Base-by-base conservation (phyloP, 1,140 invertebrate species). In the Venturia canescens region DNA sequence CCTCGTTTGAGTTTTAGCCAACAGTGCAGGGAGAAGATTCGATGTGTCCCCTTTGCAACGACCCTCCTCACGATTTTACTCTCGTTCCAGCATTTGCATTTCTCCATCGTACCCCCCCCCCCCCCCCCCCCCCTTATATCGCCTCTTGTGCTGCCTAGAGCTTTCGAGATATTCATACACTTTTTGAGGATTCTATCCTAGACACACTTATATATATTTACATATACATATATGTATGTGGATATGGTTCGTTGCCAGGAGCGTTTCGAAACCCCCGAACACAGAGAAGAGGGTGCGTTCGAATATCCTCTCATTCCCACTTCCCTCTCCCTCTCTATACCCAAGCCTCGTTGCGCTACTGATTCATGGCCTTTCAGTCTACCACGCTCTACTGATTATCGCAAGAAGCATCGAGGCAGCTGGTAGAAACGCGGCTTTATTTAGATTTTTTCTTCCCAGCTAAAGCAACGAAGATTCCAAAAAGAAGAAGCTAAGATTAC, bases 121-220 rank as follows among this genome's bases (percentile, higher is more conserved):
- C n/a, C n/a, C n/a, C n/a, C n/a, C n/a, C n/a, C n/a, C n/a, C n/a
- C n/a, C n/a, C n/a, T n/a, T n/a, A n/a, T n/a, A n/a, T n/a, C n/a
- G n/a, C n/a, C n/a, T n/a, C n/a, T n/a, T n/a, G n/a, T n/a, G n/a
- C n/a, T n/a, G 38, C 38, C 60, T 63, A 26, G 27, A 21, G 60
- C 60, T 63, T 63, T 63, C 60, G 15, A 63, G 60, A 63, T 63
- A 63, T 63, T 63, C 60, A 63, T 63, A 63, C n/a, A n/a, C 60
- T 63, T 63, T 63, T 63, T 23, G 23, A 63, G 53, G 53, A 57
- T 57, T 57, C 18, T 57, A 57, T 57, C 18, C 53, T 57, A 23
- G 18, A 57, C 21, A 57, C 53, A 57, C 18, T 23, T 57, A 57
- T 57, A 57, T 57, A 57, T 23, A 57, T 23, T n/a, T 57, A 57